phyloP scores from a whole-genome alignment of 2,797 vertebrate species.

The Danio choprae region DNA sequence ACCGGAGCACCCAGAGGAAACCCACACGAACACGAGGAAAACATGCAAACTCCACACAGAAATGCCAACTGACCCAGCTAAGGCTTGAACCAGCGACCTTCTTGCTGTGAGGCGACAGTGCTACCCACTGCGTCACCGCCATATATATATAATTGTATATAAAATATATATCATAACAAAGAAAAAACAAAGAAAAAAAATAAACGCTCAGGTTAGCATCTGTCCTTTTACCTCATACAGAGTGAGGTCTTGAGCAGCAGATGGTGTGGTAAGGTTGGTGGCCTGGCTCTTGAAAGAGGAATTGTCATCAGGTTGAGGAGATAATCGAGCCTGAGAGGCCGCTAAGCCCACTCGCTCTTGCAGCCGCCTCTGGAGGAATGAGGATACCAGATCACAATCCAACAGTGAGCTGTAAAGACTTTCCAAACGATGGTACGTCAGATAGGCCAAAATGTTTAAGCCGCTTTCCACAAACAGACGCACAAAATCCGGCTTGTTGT shows the following conservation, averaged over 20 bases:
- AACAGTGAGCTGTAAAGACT: slow-evolving; percentile 78
- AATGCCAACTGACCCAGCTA: no score
- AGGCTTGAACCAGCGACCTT: no score
- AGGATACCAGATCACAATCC: slow-evolving; percentile 71
- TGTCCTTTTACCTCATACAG: slow-evolving; percentile 73
- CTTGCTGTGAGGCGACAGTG: no score
- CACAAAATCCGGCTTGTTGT: slow-evolving; percentile 86
- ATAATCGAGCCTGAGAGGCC: slow-evolving; percentile 2
- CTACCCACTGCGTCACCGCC: no score
- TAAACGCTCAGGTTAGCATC: not conserved
- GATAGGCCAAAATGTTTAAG: slow-evolving; percentile 83
- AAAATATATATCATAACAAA: no score
- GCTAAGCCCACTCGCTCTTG: slow-evolving; percentile 66
- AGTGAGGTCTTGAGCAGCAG: slow-evolving; percentile 65
- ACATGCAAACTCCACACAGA: no score
- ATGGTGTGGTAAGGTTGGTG: slow-evolving; percentile 19
- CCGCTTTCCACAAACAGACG: slow-evolving; percentile 87
- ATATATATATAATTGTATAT: no score
- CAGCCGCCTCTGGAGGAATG: slow-evolving; percentile 75
- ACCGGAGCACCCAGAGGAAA: no score
- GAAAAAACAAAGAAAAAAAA: no score
- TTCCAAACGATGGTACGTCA: slow-evolving; percentile 80
- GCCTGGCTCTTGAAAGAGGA: slow-evolving; percentile 17
- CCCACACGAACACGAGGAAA: no score
- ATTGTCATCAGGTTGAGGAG: not conserved